Evolutionary conservation across 2,888 invertebrate genomes (phyloP), one percentile per base, ranked within the genome.

Genomic region (Conus canariensis): DNA sequence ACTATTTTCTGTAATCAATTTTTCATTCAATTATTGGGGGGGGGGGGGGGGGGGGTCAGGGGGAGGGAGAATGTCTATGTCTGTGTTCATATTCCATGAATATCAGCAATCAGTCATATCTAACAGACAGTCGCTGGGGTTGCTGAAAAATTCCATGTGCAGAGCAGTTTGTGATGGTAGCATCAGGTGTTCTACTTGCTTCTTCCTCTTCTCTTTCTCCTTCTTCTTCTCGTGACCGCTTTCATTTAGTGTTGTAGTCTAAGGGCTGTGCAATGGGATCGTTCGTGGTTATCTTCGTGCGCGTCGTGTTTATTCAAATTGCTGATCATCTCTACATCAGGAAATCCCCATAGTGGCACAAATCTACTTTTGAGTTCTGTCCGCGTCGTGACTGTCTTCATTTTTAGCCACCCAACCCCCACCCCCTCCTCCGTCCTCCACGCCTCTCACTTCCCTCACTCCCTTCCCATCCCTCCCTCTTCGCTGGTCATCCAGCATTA

Each of bases 121-220:
- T 83, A 3, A 58, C 10, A 19, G 58, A 56, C 6, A 16, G 56
- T 56, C 10, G 56, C 19, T 58, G 82, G 16, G 4, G 45, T 56
- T 83, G 82, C 82, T 83, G 82, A 83, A 56, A 3, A 8, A 58
- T 83, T 83, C 56, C 58, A 56, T 83, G 82, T 83, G 58, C 82
- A 83, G 25, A 19, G 30, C 19, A 77, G 77, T 22, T 77, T 30
- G 67, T 45, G 87, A 87, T 59, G 45, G 77, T 56, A 56, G 77
- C 58, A n/a, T 56, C 22, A 59, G 59, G 74, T 56, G 74, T 58
- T n/a, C 70, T 9, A 14, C 64, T 14, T 64, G 10, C 16, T 64
- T 64, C 64, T 10, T 64, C 16, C 64, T n/a, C 12, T 60, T 58
- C 64, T 64, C 25, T 25, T 60, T 87, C 74, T 70, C 70, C 58